Evolutionary conservation across 2,797 vertebrate genomes (phyloP), one percentile per base, ranked within the genome.

Genomic region (Xiphophorus birchmanni): DNA sequence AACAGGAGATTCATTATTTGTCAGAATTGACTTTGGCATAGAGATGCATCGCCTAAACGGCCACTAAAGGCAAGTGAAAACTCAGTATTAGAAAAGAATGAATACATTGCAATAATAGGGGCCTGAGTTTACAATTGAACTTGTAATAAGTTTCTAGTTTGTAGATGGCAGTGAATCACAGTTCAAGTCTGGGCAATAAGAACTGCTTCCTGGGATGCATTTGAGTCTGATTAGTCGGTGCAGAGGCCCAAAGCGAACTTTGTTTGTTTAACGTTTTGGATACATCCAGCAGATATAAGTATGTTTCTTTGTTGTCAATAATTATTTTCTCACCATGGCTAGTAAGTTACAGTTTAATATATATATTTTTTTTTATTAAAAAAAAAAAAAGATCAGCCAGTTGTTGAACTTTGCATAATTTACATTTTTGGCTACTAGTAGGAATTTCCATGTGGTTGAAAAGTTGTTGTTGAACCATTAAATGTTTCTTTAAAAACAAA

Each of bases 121-220:
- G 42, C 79, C 74, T 58, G n/a, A 82, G 81, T 90, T 88, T 85
- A 81, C 82, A 86, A 89, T 82, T 87, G 82, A 54, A 85, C 65
- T 77, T 0, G 2, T 84, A 85, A 76, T 87, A 82, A 88, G 86
- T 23, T 58, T 32, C 7, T 84, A 74, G 65, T 26, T 80, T 83
- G 80, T 81, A 79, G 80, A 74, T 88, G 90, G 85, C 90, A 91
- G 80, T 91, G 88, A 82, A 81, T 82, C 44, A 35, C 76, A 84
- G 80, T 86, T 80, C 74, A 77, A 75, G 58, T 79, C 63, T 72
- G 69, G 65, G 79, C 80, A 56, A 52, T 40, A 56, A 8, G 23
- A 72, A 72, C 26, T 1, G 26, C 40, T 45, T 29, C 26, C 42
- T 72, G 26, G 69, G 26, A 72, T 72, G 21, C 69, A 44, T 72